Evolutionary conservation across 1,140 invertebrate species (phyloP), one percentile per base, ranked within the genome.

Genomic region (Tribolium castaneum): DNA sequence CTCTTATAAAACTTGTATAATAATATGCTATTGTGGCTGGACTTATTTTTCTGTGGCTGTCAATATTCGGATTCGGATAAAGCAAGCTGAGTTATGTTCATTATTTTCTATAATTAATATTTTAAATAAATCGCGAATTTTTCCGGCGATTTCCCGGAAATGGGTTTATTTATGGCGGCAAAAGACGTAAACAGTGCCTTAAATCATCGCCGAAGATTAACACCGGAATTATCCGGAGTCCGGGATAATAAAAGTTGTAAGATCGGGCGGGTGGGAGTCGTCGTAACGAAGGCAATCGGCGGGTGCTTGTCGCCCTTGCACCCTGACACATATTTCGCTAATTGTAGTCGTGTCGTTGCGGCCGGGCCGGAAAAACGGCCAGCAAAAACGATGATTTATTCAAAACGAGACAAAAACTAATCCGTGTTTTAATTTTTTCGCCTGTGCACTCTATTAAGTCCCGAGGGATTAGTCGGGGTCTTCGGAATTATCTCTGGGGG

Each of bases 241-340:
- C 7, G 22, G 56, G 6, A 25, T 10, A 62, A 30, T 22, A 22
- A 77, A 62, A 77, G 76, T 4, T 30, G 25, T 1, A 30, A 30
- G 25, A 30, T 30, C 25, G 25, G 25, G 4, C 6, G 25, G 25
- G 25, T 30, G 1, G 25, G 25, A 30, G 25, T 59, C 62, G 70
- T 34, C 59, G 54, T 78, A 78, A 78, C 77, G 77, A 78, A 78
- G 71, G 72, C 70, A 78, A 78, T 78, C 73, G 34, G 16, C 77
- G 73, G 7, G 39, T 72, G 72, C 77, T 75, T 45, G 77, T 70
- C 77, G 71, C 59, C 39, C 50, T 73, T 59, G 77, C 25, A 30
- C 25, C 6, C 70, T 77, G 75, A 78, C 77, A 78, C 77, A 78
- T 78, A 78, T 78, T 78, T 78, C 77, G 73, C 56, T 78, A 78